Percentiles rank a stretch among this genome's conserved stretches.
Evolutionary conservation across 2,888 invertebrate species (phyloP).

Genomic region (Ochropacha duplaris): DNA sequence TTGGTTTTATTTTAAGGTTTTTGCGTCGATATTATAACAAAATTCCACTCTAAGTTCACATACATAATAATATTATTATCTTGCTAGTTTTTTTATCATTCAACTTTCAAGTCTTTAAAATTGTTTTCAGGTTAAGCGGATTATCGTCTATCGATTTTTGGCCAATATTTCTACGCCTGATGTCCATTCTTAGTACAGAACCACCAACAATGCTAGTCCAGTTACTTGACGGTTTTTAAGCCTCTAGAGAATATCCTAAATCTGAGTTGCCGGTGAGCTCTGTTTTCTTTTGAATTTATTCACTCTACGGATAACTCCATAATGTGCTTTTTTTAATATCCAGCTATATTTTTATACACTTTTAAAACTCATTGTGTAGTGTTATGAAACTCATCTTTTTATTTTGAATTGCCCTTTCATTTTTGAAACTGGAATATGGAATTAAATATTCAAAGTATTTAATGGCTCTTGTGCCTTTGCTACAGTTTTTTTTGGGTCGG

Average conservation of each 20-base stretch:
- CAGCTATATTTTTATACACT: slow-evolving; percentile 34
- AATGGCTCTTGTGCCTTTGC: too few relatives aligned
- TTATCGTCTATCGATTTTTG: too few relatives aligned
- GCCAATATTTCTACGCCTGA: too few relatives aligned
- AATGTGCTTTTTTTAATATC: slow-evolving; percentile 25
- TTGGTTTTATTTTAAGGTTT: too few relatives aligned
- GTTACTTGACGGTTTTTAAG: slow-evolving; percentile 20
- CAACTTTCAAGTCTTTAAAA: too few relatives aligned
- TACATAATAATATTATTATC: too few relatives aligned
- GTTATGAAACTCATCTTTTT: slow-evolving; percentile 19
- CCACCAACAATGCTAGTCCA: not conserved
- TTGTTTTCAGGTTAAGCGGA: too few relatives aligned
- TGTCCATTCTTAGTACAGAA: not conserved
- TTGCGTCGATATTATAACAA: too few relatives aligned
- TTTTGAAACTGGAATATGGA: slow-evolving; percentile 8
- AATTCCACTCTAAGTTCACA: too few relatives aligned
- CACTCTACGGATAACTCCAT: slow-evolving; percentile 33
- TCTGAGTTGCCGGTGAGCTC: slow-evolving; percentile 40
- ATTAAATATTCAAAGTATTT: too few relatives aligned
- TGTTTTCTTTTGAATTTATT: slow-evolving; percentile 50
- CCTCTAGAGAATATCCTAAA: slow-evolving; percentile 24
- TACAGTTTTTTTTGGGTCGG: too few relatives aligned
- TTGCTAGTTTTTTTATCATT: too few relatives aligned
- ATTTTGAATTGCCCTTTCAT: slow-evolving; percentile 18
- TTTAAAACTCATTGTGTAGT: slow-evolving; percentile 25